A percentile compares a stretch with the other conserved stretches of the same genome.
Evolutionary conservation across 2,888 invertebrate genomes (phyloP).

Genomic region (Sesia apiformis): DNA sequence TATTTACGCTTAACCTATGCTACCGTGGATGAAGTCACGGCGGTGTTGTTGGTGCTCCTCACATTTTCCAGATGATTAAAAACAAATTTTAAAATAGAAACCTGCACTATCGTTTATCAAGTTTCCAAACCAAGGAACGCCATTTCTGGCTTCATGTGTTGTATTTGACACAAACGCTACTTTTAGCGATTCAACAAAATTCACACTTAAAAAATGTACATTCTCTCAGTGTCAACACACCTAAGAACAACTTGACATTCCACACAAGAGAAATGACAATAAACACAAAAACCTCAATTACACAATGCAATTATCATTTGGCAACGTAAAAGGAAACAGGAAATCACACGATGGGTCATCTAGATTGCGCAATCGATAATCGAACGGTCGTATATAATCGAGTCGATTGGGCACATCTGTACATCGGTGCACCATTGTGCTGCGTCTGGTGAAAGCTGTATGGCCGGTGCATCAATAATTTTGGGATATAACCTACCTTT

Average conservation of each 20-base stretch:
- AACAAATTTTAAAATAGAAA: no score
- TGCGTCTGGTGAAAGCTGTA: conserved; percentile 29
- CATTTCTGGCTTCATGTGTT: no score
- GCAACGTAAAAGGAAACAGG: background rate
- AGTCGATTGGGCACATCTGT: conserved; percentile 10
- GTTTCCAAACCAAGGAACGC: no score
- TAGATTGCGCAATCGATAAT: conserved; percentile 15
- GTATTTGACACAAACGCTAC: no score
- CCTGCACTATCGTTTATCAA: no score
- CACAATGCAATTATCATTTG: background rate
- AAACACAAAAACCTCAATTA: background rate
- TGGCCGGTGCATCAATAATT: conserved; percentile 9
- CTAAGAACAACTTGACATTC: background rate
- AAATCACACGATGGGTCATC: conserved; percentile 10
- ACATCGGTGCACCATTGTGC: conserved; percentile 18
- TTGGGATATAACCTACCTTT: background rate
- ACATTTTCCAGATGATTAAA: no score
- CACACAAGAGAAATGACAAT: background rate
- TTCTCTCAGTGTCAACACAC: no score
- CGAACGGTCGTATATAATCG: conserved; percentile 22
- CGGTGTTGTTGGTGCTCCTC: no score
- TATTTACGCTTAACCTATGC: no score
- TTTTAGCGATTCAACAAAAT: no score
- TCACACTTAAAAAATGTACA: no score
- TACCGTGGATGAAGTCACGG: no score